These are phyloP conservation scores for Potorous gilbertii DNA, from an alignment of 2,797 vertebrate genomes.

Conservation along the genomic window DNA sequence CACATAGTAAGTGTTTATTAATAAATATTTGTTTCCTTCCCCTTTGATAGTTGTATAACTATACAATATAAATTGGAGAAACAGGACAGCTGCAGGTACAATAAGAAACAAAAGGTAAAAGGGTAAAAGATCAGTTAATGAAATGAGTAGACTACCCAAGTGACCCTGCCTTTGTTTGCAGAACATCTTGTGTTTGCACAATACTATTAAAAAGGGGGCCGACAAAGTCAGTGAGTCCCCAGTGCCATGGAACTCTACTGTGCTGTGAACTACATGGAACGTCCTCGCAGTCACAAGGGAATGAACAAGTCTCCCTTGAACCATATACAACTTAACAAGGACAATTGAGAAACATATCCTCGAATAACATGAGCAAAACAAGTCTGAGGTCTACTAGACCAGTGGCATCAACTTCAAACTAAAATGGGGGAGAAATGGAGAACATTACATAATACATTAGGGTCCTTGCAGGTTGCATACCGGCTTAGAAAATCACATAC, in stretches of 20 bases:
- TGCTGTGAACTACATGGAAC: background rate
- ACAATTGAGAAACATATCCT: background rate
- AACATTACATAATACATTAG: background rate
- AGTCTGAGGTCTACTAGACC: background rate
- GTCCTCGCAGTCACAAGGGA: background rate
- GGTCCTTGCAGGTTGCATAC: background rate
- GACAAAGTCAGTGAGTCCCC: background rate
- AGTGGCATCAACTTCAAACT: background rate
- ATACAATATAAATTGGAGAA: background rate
- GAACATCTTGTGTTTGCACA: background rate
- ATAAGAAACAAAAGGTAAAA: background rate
- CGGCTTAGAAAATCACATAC: background rate
- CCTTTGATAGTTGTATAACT: background rate
- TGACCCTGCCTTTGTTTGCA: background rate
- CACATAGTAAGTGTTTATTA: background rate
- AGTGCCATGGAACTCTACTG: background rate
- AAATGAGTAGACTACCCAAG: background rate
- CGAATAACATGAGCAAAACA: background rate
- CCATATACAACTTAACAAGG: background rate
- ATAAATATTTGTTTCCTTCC: background rate
- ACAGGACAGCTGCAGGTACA: background rate
- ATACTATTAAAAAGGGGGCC: background rate
- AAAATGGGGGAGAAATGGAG: background rate
- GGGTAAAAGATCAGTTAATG: background rate
- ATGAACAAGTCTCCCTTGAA: background rate